Conservation (phyloP, 2,797 vertebrate genomes). For the Enteromius mattozi region DNA sequence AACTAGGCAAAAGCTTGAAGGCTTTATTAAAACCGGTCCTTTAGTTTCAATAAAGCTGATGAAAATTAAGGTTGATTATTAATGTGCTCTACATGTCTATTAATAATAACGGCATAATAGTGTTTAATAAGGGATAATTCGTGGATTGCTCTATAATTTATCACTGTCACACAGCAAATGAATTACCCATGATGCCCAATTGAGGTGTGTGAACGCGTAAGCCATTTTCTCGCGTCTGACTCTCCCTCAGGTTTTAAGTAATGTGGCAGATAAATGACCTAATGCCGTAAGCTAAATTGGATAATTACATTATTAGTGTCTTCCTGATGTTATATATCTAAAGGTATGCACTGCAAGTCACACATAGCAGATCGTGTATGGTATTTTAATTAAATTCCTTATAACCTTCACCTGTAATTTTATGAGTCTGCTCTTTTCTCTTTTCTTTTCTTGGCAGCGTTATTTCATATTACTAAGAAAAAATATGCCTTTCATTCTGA, state of each 20-base stretch:
- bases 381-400: constrained; percentile 27
- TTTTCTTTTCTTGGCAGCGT: background rate
- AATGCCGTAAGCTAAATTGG: constrained; percentile 49
- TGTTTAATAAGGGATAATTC: constrained; percentile 70
- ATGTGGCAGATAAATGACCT: constrained; percentile 60
- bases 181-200: constrained; percentile 73
- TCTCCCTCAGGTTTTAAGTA: constrained; percentile 50
- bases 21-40: constrained; percentile 31
- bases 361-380: background rate
- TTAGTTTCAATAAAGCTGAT: constrained; percentile 44
- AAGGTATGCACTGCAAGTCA: constrained; percentile 12
- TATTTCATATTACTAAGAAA: background rate
- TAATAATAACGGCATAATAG: constrained; percentile 66
- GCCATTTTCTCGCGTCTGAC: constrained; percentile 49
- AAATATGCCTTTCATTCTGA: no score
- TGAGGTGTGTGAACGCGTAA: constrained; percentile 67
- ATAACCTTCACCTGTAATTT: constrained; percentile 20
- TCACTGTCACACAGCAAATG: constrained; percentile 74
- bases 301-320: constrained; percentile 62
- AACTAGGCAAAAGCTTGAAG: constrained; percentile 30
- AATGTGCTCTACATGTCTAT: constrained; percentile 66
- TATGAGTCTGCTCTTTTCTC: constrained; percentile 12
- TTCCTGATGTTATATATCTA: constrained; percentile 44
- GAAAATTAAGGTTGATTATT: constrained; percentile 70
- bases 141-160: constrained; percentile 75